Evolutionary conservation across 2,888 invertebrate genomes (phyloP).

Genomic region (Leucozona laternaria): DNA sequence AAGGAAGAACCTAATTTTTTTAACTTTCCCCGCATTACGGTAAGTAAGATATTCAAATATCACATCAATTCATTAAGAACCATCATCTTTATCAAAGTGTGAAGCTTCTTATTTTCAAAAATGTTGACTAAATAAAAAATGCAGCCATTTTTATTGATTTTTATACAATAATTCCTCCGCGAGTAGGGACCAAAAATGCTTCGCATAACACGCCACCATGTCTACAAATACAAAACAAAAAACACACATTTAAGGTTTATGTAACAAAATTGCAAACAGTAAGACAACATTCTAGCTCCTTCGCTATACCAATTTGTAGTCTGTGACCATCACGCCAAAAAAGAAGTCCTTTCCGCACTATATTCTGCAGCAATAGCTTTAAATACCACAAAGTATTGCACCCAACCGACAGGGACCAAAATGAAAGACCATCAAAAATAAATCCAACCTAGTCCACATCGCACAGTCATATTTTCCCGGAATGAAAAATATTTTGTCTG

Average conservation of each 20-base stretch:
- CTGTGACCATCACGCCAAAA: slow-evolving; percentile 42
- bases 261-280: slow-evolving; percentile 40
- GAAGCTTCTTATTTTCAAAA: too few relatives aligned
- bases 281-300: slow-evolving; percentile 27
- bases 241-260: neutral
- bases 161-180: neutral
- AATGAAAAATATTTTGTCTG: slow-evolving; percentile 1
- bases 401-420: neutral
- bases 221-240: neutral
- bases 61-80: too few relatives aligned
- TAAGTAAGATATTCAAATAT: too few relatives aligned
- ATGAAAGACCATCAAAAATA: slow-evolving; percentile 4
- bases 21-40: too few relatives aligned
- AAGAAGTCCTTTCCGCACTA: neutral
- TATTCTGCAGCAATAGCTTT: slow-evolving; percentile 45
- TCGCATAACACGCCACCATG: neutral
- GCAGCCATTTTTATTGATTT: neutral
- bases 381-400: slow-evolving; percentile 32
- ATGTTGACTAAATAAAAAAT: too few relatives aligned
- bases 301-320: slow-evolving; percentile 54
- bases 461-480: slow-evolving; percentile 2
- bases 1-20: too few relatives aligned
- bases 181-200: neutral
- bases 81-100: too few relatives aligned
- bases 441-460: slow-evolving; percentile 3